Evolutionary conservation across 2,113 vertebrate species (phyloP), one percentile per base, ranked within the genome.

Genomic region (Lethenteron reissneri): DNA sequence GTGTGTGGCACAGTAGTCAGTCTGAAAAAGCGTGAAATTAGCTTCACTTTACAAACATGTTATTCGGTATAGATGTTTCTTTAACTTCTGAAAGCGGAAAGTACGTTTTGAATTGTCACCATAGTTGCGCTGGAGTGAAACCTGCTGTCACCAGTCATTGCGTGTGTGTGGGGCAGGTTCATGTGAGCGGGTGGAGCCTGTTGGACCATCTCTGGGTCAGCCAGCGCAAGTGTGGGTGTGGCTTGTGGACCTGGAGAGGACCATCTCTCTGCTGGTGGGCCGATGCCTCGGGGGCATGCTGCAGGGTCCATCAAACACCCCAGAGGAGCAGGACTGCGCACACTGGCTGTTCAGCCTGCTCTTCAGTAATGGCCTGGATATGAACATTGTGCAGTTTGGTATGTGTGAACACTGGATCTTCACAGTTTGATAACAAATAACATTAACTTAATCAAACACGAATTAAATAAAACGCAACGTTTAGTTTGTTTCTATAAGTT

Each of bases 281-380:
- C 85, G 87, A 2, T 97, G 94, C 73, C 87, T 97, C 1, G 94
- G 92, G 1, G 94, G 92, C 71, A 97, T 97, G 94, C 83, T 97
- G 72, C 92, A 95, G 77, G 94, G 94, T 17, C 83, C 88, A 0
- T 77, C 86, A 0, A 82, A 86, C 74, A 90, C 92, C 4, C 79
- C 84, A 0, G 92, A 97, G 77, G 94, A 97, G 10, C 88, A 90
- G 73, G 89, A 97, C 41, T 90, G 88, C 0, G 82, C 83, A 2
- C 95, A 95, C 75, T 97, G 92, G 92, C 80, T 97, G 72, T 95
- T 88, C 81, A 94, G 90, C 0, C 89, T 87, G 0, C 83, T 97
- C 3, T 94, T 97, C 78, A 94, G 88, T 75, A 91, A 97, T 0
- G 94, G 94, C 57, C 80, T 90, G 21, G 91, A 95, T 77, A 89